Evolutionary conservation across 2,888 invertebrate species (phyloP).

Genomic region (Alentia gelatinosa): DNA sequence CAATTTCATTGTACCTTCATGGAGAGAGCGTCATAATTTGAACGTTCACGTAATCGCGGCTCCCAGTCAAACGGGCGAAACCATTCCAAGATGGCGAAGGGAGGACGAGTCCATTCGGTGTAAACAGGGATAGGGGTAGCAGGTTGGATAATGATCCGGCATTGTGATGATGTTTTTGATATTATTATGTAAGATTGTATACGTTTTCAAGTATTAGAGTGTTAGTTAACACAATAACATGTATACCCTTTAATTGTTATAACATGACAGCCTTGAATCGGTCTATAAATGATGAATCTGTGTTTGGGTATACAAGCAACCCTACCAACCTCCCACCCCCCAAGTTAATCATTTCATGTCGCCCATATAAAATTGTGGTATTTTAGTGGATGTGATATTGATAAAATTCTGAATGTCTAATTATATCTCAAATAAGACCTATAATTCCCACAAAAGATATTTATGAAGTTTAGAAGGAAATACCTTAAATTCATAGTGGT

Average conservation of each 20-base stretch:
- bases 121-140: background rate
- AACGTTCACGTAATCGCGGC: background rate
- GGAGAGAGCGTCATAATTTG: no score
- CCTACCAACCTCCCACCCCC: slow-evolving; percentile 43
- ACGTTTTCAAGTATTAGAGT: background rate
- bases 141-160: background rate
- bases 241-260: background rate
- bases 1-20: background rate
- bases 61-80: background rate
- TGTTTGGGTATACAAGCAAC: background rate
- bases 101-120: background rate
- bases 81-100: slow-evolving; percentile 51
- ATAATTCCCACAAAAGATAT: background rate
- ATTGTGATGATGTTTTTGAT: background rate
- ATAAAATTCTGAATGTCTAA: background rate
- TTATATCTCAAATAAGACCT: background rate
- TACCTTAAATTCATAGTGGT: background rate
- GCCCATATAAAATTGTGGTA: background rate
- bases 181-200: background rate
- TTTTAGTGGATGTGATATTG: background rate
- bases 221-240: background rate
- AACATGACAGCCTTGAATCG: background rate
- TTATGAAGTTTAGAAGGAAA: background rate
- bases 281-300: background rate
- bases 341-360: background rate